Base-by-base conservation (phyloP, 2,888 invertebrate species). In the Dysmachus trigonus region DNA sequence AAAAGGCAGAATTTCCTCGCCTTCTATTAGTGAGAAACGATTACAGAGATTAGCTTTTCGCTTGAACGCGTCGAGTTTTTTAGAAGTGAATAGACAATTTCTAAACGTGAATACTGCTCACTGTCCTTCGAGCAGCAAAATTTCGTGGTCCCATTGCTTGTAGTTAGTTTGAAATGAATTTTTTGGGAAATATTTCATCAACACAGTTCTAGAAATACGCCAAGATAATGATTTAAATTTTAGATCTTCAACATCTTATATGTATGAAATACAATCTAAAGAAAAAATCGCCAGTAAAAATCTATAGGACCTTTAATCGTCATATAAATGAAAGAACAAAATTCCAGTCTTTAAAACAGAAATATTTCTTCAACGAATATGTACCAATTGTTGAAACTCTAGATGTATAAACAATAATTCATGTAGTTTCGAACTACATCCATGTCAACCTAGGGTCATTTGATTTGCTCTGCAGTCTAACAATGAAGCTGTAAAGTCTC, bases 401-500 rank as follows among this genome's bases (percentile, higher is more conserved):
- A 41, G 15, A 13, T n/a, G n/a, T n/a, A n/a, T 18, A 53, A 53
- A 53, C 53, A 53, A 53, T 53, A 53, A 22, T 53, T 7, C 18
- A 62, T 62, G 62, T 27, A 62, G 22, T 27, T 53, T 53, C 8
- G 22, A 62, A 62, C 22, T 85, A 88, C 87, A 87, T 88, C 91
- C 91, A 91, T n/a, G 90, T 89, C 30, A 90, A 85, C 1, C 89
- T 89, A 10, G 90, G 89, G 90, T 96, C 96, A 90, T 95, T 95
- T 89, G 94, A 94, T 89, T 96, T 93, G 8, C 96, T 95, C 92
- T 98, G 98, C 87, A 98, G 93, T 90, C 95, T 95, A 31, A 96
- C 94, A 86, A 98, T 95, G 86, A 97, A 95, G 84, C 95, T 94
- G 90, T 97, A 97, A 62, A 98, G 94, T 89, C 97, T 96, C 74